Conservation (phyloP, 1,140 invertebrate species). For the Nixonia krombeini region DNA sequence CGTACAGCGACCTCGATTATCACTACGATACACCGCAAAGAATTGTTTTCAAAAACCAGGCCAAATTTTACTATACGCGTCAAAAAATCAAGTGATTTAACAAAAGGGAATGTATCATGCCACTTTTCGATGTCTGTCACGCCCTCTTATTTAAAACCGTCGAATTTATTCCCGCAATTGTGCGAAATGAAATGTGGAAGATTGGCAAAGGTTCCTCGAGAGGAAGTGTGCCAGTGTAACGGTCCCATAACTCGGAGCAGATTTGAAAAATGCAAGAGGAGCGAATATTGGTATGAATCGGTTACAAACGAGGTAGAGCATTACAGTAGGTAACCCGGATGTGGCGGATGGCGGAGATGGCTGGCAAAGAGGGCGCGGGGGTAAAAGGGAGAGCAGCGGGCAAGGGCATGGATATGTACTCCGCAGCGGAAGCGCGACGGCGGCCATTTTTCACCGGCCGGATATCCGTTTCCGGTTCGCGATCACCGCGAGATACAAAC, state of each 20-base stretch:
- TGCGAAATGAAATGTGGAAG: no score
- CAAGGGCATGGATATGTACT: constrained; percentile 17
- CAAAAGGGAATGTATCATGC: no score
- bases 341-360: constrained; percentile 20
- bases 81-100: no score
- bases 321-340: constrained; percentile 22
- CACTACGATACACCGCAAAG: no score
- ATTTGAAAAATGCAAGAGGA: background rate
- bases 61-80: no score
- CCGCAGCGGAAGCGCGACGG: constrained; percentile 55
- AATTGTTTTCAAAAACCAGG: no score
- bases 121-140: no score
- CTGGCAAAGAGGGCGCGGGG: constrained; percentile 14
- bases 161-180: no score
- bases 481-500: constrained; percentile 63
- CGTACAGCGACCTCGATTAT: no score
- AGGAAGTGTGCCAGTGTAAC: background rate
- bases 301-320: constrained; percentile 18
- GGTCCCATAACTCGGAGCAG: background rate
- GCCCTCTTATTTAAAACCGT: no score
- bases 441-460: constrained; percentile 65
- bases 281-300: constrained; percentile 21
- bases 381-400: constrained; percentile 7
- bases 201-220: no score
- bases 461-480: constrained; percentile 64